phyloP scores from a whole-genome alignment of 2,797 vertebrate species.

The Sparidentex hasta region DNA sequence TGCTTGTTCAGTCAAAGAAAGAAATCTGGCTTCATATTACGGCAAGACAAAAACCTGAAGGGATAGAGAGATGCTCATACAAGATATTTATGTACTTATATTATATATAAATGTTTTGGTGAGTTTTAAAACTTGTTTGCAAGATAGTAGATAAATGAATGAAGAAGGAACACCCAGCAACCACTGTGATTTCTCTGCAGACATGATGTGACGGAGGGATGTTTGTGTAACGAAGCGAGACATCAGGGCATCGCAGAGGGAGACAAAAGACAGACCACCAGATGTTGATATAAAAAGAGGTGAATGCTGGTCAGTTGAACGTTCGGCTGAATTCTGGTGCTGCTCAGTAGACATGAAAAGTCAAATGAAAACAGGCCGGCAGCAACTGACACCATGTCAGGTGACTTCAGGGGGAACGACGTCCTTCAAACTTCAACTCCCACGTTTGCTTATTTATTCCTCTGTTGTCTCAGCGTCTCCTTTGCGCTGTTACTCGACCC shows the following conservation, averaged over 20 bases:
- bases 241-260: background rate
- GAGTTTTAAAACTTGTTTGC: too few species aligned
- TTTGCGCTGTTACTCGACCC: slow-evolving; percentile 17
- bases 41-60: too few species aligned
- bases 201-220: background rate
- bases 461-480: background rate
- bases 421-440: background rate
- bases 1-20: too few species aligned
- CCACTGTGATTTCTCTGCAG: background rate
- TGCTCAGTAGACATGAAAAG: background rate
- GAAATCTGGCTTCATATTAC: too few species aligned
- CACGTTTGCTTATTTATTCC: background rate
- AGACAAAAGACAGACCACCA: background rate
- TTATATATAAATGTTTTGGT: too few species aligned
- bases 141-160: too few species aligned
- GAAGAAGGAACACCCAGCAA: too few species aligned
- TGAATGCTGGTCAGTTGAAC: background rate
- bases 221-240: background rate
- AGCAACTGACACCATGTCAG: background rate
- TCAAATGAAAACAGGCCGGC: background rate
- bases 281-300: background rate
- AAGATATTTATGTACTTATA: too few species aligned
- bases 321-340: background rate
- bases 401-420: background rate
- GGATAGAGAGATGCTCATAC: too few species aligned